Percentiles rank a stretch among this genome's conserved stretches.
phyloP scores from a whole-genome alignment of 2,797 vertebrate genomes.

The Notamacropus eugenii region DNA sequence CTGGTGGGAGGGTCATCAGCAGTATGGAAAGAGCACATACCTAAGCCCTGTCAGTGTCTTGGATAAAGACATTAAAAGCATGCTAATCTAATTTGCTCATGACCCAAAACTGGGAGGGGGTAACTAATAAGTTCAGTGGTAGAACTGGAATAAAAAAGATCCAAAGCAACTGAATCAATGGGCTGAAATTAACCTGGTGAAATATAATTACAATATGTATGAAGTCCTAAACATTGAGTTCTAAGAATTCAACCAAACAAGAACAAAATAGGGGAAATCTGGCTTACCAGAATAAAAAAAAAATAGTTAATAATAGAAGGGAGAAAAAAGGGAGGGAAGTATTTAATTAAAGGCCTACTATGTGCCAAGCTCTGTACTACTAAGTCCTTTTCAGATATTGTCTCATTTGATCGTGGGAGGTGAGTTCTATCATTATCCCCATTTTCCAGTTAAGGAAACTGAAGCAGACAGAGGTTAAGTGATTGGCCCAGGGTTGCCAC shows the following conservation, averaged over 20 bases:
- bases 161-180: constrained; percentile 43
- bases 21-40: not conserved
- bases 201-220: constrained; percentile 62
- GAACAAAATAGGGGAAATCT: not conserved
- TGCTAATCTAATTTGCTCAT: constrained; percentile 28
- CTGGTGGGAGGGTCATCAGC: not conserved
- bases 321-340: not conserved
- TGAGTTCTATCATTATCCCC: not conserved
- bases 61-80: not conserved
- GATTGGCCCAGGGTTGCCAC: not conserved
- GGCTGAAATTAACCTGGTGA: constrained; percentile 56
- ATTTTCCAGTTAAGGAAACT: not conserved
- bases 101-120: constrained; percentile 1
- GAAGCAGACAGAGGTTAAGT: not conserved
- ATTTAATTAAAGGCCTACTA: not conserved
- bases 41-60: not conserved
- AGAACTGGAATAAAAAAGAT: constrained; percentile 50
- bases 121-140: constrained; percentile 35
- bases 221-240: constrained; percentile 43
- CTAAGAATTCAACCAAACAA: constrained; percentile 9
- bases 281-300: constrained; percentile 17
- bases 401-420: not conserved
- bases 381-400: not conserved
- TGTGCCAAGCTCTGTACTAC: not conserved
- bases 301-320: not conserved